These are phyloP conservation scores for Electrophaes corylata DNA, from an alignment of 2,888 invertebrate genomes.

Conservation along the genomic window DNA sequence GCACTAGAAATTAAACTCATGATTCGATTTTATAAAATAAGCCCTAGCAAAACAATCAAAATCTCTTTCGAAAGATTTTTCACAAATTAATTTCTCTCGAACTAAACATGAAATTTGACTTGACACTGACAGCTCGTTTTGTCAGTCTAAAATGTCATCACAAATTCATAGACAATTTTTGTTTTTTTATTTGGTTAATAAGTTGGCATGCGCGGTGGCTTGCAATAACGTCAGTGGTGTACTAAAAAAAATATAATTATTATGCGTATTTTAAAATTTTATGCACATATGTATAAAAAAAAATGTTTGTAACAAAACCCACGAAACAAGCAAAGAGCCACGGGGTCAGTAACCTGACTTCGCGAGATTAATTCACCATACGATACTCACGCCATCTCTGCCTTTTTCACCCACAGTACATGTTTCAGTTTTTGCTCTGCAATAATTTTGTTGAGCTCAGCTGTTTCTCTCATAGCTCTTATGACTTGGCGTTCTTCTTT, in stretches of 20 bases:
- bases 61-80: slow-evolving; percentile 5
- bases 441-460: slow-evolving; percentile 85
- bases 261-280: too few species aligned
- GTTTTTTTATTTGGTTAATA: too few species aligned
- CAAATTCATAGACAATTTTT: neutral
- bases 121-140: slow-evolving; percentile 4
- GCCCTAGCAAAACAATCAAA: neutral
- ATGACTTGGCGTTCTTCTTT: slow-evolving; percentile 73
- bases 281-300: too few species aligned
- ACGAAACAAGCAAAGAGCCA: too few species aligned
- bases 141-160: neutral
- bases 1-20: slow-evolving; percentile 68
- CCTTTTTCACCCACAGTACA: slow-evolving; percentile 73
- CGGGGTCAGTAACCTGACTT: too few species aligned
- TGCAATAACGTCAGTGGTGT: too few species aligned
- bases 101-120: slow-evolving; percentile 2
- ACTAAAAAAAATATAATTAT: too few species aligned
- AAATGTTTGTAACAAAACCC: too few species aligned
- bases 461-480: slow-evolving; percentile 82
- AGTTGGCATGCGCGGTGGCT: too few species aligned
- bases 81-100: neutral
- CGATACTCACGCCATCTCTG: slow-evolving; percentile 68
- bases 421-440: slow-evolving; percentile 84
- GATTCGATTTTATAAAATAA: slow-evolving; percentile 40
- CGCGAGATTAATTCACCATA: too few species aligned